Evolutionary conservation across 2,113 vertebrate species (phyloP).

Genomic region (Hemiprocne comata): DNA sequence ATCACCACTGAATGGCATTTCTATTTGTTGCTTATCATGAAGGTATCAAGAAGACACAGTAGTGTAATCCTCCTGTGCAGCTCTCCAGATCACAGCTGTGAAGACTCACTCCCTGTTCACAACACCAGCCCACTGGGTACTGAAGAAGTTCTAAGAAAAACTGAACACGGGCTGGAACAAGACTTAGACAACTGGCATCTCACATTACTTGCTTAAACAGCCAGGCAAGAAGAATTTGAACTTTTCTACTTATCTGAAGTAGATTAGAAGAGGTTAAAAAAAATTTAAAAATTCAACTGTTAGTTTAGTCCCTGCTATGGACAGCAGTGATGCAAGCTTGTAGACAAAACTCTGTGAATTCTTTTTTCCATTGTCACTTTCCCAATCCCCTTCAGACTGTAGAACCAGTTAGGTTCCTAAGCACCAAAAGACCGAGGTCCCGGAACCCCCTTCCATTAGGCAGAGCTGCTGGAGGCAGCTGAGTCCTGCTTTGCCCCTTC

Average conservation of each 20-base stretch:
- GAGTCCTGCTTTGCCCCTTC: background rate
- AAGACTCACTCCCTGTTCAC: too few relatives aligned
- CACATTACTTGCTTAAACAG: background rate
- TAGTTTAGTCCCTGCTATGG: background rate
- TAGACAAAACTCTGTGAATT: background rate
- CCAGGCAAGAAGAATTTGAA: background rate
- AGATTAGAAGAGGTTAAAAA: background rate
- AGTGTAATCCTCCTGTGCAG: accelerated
- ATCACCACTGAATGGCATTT: background rate
- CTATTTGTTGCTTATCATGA: background rate
- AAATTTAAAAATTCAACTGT: background rate
- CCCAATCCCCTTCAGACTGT: background rate
- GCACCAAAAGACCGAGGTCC: background rate
- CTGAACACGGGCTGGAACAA: background rate
- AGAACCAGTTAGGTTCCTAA: background rate
- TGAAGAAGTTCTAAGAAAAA: background rate
- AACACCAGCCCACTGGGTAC: accelerated
- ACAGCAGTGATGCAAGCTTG: background rate
- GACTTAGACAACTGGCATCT: background rate
- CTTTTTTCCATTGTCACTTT: background rate
- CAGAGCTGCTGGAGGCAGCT: background rate
- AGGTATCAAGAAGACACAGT: background rate
- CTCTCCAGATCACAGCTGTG: background rate
- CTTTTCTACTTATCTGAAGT: background rate
- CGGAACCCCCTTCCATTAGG: background rate